phyloP scores from a whole-genome alignment of 35 echinoderm and acorn worm genomes.

The Lytechinus variegatus region DNA sequence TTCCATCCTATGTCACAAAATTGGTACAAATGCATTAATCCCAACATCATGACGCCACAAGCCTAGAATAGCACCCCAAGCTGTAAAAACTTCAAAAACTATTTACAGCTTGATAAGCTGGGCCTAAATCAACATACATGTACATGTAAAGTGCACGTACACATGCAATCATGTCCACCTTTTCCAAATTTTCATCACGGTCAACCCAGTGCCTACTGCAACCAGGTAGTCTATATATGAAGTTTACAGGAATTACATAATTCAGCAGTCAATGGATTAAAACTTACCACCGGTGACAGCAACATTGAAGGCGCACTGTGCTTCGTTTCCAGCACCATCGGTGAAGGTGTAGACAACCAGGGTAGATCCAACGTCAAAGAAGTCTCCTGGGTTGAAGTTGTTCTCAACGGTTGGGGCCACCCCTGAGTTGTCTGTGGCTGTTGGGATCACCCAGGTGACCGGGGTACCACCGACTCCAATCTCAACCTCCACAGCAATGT shows the following conservation, averaged over 20 bases:
- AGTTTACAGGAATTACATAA: too few relatives aligned
- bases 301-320: slow-evolving; percentile 60
- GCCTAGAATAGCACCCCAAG: too few relatives aligned
- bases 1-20: too few relatives aligned
- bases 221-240: too few relatives aligned
- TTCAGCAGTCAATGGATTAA: too few relatives aligned
- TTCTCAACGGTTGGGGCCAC: slow-evolving; percentile 21
- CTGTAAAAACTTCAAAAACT: too few relatives aligned
- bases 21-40: too few relatives aligned
- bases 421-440: slow-evolving; percentile 67
- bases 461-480: slow-evolving; percentile 38
- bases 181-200: not conserved
- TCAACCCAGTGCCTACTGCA: too few relatives aligned
- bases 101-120: too few relatives aligned
- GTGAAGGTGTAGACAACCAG: slow-evolving; percentile 58
- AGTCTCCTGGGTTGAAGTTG: slow-evolving; percentile 47
- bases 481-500: slow-evolving; percentile 52
- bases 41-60: too few relatives aligned
- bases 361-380: slow-evolving; percentile 63
- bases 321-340: slow-evolving; percentile 69
- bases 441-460: slow-evolving; percentile 57
- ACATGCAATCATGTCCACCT: not conserved
- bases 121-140: too few relatives aligned
- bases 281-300: slow-evolving; percentile 61
- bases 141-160: too few relatives aligned